Conservation (phyloP, 2,797 vertebrate genomes). For the Malurus splendens region DNA sequence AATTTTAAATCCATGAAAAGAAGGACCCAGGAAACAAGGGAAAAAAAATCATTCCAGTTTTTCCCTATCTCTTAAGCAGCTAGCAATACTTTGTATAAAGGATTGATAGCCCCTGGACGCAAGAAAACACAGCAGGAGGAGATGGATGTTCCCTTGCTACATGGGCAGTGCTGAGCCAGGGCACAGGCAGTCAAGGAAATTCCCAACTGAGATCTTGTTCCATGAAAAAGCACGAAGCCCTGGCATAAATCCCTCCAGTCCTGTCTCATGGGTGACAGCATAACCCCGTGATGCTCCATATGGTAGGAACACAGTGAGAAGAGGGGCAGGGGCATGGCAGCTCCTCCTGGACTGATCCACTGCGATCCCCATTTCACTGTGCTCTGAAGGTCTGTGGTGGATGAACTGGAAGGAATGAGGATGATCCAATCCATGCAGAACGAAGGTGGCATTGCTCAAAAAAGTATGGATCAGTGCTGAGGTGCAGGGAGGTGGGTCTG, state of each 20-base stretch:
- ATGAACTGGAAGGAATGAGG: not conserved
- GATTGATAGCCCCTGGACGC: not conserved
- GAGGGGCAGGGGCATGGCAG: not conserved
- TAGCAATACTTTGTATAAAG: not conserved
- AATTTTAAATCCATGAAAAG: not conserved
- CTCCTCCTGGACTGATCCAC: too few species aligned
- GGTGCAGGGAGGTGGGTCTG: not conserved
- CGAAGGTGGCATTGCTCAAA: not conserved
- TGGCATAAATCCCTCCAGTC: not conserved
- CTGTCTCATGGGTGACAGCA: fast-evolving
- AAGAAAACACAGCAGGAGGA: fast-evolving
- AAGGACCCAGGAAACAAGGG: not conserved
- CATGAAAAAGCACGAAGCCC: not conserved
- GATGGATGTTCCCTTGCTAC: fast-evolving
- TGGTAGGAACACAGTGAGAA: not conserved
- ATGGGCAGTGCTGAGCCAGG: not conserved
- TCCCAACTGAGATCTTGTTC: not conserved
- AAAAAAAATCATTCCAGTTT: not conserved
- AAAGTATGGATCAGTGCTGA: fast-evolving
- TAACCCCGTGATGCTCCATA: fast-evolving
- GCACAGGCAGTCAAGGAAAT: not conserved
- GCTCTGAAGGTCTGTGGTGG: not conserved
- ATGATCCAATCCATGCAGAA: not conserved
- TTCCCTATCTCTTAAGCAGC: not conserved
- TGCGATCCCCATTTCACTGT: fast-evolving